Evolutionary conservation across 1,140 invertebrate genomes (phyloP).

Genomic region (Wiebesia pumilae): DNA sequence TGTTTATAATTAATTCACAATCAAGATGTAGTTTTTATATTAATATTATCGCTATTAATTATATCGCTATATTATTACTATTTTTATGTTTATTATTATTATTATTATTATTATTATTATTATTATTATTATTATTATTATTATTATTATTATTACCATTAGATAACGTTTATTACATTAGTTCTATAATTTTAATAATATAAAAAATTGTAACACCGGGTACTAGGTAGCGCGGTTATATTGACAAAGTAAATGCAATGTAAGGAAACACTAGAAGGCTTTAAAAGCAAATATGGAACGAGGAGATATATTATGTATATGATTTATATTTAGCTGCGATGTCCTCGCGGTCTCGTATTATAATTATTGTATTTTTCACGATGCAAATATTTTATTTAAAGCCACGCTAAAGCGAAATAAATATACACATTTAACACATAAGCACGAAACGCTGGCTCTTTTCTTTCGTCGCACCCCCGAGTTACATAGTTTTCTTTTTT

Average conservation of each 20-base stretch:
- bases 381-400: constrained; percentile 67
- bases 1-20: constrained; percentile 55
- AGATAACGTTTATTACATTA: constrained; percentile 62
- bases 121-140: constrained; percentile 59
- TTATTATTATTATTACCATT: constrained; percentile 60
- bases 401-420: constrained; percentile 25
- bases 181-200: constrained; percentile 59
- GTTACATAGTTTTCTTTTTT: constrained; percentile 24
- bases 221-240: constrained; percentile 61
- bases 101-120: constrained; percentile 50
- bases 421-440: constrained; percentile 29
- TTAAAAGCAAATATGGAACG: constrained; percentile 53
- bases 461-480: constrained; percentile 8
- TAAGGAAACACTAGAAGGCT: constrained; percentile 56
- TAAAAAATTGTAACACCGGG: constrained; percentile 61
- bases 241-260: constrained; percentile 47
- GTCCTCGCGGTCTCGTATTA: constrained; percentile 43
- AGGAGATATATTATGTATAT: constrained; percentile 42
- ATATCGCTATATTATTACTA: constrained; percentile 54
- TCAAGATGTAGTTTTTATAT: constrained; percentile 51
- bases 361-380: constrained; percentile 54
- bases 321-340: constrained; percentile 34
- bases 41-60: constrained; percentile 59
- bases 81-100: constrained; percentile 56
- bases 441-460: constrained; percentile 27